Base-by-base conservation (phyloP, 1,140 invertebrate species). In the Neomicropteryx cornuta region DNA sequence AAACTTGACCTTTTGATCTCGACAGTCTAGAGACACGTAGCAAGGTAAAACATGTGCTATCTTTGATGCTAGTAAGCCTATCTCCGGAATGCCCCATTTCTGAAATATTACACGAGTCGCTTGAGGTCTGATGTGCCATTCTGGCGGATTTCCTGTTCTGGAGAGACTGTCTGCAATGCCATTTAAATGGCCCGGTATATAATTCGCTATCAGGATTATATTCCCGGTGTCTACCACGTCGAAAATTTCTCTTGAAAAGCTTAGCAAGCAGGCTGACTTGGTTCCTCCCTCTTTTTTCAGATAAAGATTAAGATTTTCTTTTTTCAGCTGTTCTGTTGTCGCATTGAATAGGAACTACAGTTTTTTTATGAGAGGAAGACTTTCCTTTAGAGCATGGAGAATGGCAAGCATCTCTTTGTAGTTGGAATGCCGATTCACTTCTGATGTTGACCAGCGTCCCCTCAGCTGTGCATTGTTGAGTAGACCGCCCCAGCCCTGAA, bases 341-440 rank as follows among this genome's bases (percentile, higher is more conserved):
- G 17, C 49, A n/a, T n/a, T n/a, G n/a, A 44, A 53, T 17, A 21
- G 52, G 31, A 6, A 52, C 22, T 3, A 18, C 18, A 18, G 18
- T 33, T 33, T 29, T 24, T 16, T 14, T 21, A 53, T 17, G 2
- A 14, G 10, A 17, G 33, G 24, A 21, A 29, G 23, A 32, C 19
- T 27, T n/a, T 11, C 37, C 33, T 41, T 14, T 11, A 53, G 24
- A 6, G 44, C 42, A 18, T 34, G 11, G 14, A 33, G 31, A 5
- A 55, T 44, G 10, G 54, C 49, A 36, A 46, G 52, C 43, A 60
- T 43, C 35, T 60, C 50, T 34, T 57, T 57, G 1, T 38, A 11
- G 32, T 58, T 60, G 39, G 46, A 45, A 36, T 56, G 55, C 52
- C 48, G 56, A 10, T 28, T 31, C 18, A 11, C 24, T 39, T 50